These are phyloP conservation scores for Drosophila pallidifrons DNA, from an alignment of 1,140 invertebrate genomes.

Conservation along the genomic window DNA sequence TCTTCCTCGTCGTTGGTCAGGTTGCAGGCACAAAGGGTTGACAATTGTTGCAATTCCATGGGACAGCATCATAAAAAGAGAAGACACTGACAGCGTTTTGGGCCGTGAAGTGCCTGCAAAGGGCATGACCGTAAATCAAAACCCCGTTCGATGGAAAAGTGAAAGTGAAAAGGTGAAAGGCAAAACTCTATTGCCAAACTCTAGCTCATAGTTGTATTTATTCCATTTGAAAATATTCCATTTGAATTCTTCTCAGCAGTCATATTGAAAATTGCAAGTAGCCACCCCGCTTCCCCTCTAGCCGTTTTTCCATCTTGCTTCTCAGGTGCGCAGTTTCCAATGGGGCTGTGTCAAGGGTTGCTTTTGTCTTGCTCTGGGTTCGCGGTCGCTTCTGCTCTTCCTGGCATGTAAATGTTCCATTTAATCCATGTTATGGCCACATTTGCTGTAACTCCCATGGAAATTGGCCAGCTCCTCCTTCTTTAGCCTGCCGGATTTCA, in stretches of 20 bases:
- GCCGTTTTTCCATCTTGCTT: slow-evolving; percentile 13
- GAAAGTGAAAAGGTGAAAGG: slow-evolving; percentile 34
- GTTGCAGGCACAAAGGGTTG: slow-evolving; percentile 77
- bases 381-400: slow-evolving; percentile 57
- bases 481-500: background rate
- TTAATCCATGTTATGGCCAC: slow-evolving; percentile 77
- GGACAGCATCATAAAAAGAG: slow-evolving; percentile 59
- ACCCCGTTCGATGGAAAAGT: slow-evolving; percentile 52
- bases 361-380: background rate
- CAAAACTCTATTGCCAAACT: slow-evolving; percentile 12
- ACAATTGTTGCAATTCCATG: slow-evolving; percentile 78
- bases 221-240: slow-evolving; percentile 24
- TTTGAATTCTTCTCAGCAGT: slow-evolving; percentile 26
- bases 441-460: slow-evolving; percentile 69
- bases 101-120: slow-evolving; percentile 16
- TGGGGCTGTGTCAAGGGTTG: slow-evolving; percentile 41
- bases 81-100: background rate
- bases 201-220: background rate
- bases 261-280: slow-evolving; percentile 53
- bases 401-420: slow-evolving; percentile 63
- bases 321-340: slow-evolving; percentile 10
- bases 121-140: slow-evolving; percentile 71
- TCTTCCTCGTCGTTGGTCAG: slow-evolving; percentile 51
- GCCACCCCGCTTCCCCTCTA: slow-evolving; percentile 45
- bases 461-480: slow-evolving; percentile 55